Conservation (phyloP, 1,140 invertebrate species). For the Drosophila lacertosa region DNA sequence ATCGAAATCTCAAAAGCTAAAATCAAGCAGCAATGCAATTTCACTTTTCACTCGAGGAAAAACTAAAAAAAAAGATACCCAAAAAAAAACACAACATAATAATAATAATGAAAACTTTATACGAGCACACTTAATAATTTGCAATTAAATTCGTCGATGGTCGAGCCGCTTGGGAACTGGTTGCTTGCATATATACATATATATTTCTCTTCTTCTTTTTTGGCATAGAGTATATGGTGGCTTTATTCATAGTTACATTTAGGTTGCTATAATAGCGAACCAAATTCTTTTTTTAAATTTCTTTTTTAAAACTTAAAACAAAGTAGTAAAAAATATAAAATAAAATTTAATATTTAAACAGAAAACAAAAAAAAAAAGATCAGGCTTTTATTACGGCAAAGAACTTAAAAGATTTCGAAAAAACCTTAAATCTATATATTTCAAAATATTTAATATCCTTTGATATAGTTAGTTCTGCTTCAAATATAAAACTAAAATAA, state of each 20-base stretch:
- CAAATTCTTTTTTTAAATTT: no score
- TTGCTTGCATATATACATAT: conserved; percentile 18
- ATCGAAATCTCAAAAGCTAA: background rate
- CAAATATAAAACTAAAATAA: no score
- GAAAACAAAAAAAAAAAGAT: no score
- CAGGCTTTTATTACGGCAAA: no score
- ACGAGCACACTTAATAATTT: conserved; percentile 61
- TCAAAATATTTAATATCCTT: no score
- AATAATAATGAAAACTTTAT: conserved; percentile 46
- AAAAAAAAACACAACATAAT: conserved; percentile 53
- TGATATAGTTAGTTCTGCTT: no score
- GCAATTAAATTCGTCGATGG: conserved; percentile 60
- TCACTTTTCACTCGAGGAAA: conserved; percentile 74
- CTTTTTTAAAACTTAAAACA: no score
- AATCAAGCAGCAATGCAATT: conserved; percentile 47
- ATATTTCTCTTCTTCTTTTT: background rate
- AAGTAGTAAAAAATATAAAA: background rate
- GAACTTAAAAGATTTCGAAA: no score
- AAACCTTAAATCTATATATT: no score
- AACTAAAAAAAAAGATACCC: conserved; percentile 46
- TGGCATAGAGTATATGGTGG: conserved; percentile 5
- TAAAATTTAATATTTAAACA: no score
- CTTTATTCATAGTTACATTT: background rate
- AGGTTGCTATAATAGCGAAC: no score
- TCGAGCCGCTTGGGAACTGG: conserved; percentile 42